Conservation (phyloP, 2,888 invertebrate species). For the Tetragnatha montana region DNA sequence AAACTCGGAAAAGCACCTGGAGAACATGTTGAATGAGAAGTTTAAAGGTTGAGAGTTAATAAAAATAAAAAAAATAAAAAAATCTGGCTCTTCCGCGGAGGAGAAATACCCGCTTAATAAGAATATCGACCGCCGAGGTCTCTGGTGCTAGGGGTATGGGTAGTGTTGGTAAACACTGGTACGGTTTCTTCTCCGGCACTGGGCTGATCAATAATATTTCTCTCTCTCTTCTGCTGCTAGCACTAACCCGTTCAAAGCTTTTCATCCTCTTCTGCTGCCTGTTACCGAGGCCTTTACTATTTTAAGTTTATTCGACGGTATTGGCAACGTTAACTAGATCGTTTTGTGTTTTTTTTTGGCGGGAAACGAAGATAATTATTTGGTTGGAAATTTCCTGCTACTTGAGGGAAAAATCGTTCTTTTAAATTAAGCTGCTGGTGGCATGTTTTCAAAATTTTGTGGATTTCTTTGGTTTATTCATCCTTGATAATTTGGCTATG, state of each 20-base stretch:
- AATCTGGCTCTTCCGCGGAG: background rate
- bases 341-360: background rate
- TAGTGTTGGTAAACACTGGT: constrained; percentile 69
- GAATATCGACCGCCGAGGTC: constrained; percentile 54
- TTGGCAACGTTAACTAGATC: background rate
- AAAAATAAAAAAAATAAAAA: too few species aligned
- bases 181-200: constrained; percentile 47
- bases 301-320: background rate
- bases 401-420: too few species aligned
- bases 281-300: constrained; percentile 6
- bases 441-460: too few species aligned
- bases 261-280: constrained; percentile 25
- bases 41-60: constrained; percentile 16
- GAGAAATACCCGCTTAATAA: constrained; percentile 33
- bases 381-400: too few species aligned
- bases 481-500: too few species aligned
- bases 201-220: constrained; percentile 63
- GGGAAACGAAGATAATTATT: background rate
- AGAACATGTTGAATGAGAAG: constrained; percentile 23
- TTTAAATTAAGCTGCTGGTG: too few species aligned
- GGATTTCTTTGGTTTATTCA: too few species aligned
- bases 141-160: constrained; percentile 23
- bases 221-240: constrained; percentile 32
- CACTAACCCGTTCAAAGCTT: constrained; percentile 32
- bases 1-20: background rate